Conservation (phyloP, 1,140 invertebrate species). For the Frieseomelitta varia region DNA sequence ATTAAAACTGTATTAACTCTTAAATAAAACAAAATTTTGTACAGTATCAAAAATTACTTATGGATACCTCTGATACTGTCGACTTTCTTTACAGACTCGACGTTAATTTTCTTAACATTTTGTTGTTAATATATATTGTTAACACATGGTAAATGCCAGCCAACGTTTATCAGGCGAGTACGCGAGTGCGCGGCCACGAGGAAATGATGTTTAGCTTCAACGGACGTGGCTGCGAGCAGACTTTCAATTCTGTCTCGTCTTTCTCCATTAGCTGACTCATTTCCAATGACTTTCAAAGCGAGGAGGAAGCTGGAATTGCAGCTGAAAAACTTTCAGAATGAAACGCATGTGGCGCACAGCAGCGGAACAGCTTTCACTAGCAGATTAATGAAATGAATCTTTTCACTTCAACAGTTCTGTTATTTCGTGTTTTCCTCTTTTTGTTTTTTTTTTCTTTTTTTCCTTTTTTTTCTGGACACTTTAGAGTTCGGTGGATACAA, state of each 20-base stretch:
- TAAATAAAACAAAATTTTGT: too few relatives aligned
- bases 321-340: constrained; percentile 44
- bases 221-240: not conserved
- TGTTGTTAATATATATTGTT: too few relatives aligned
- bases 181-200: not conserved
- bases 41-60: too few relatives aligned
- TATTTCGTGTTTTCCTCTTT: not conserved
- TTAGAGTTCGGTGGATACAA: not conserved
- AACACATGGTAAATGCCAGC: not conserved
- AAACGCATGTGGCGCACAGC: not conserved
- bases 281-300: constrained; percentile 71
- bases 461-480: not conserved
- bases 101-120: too few relatives aligned
- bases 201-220: constrained; percentile 39
- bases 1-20: too few relatives aligned
- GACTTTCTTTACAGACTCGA: too few relatives aligned
- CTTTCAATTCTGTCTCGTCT: constrained; percentile 54
- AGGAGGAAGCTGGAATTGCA: constrained; percentile 1
- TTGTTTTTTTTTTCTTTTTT: too few relatives aligned
- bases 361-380: constrained; percentile 6
- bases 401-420: constrained; percentile 32
- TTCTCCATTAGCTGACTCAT: constrained; percentile 71
- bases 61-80: too few relatives aligned
- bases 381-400: constrained; percentile 57
- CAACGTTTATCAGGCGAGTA: not conserved